Evolutionary conservation across 2,113 vertebrate genomes (phyloP).

Genomic region (Orcinus orca): DNA sequence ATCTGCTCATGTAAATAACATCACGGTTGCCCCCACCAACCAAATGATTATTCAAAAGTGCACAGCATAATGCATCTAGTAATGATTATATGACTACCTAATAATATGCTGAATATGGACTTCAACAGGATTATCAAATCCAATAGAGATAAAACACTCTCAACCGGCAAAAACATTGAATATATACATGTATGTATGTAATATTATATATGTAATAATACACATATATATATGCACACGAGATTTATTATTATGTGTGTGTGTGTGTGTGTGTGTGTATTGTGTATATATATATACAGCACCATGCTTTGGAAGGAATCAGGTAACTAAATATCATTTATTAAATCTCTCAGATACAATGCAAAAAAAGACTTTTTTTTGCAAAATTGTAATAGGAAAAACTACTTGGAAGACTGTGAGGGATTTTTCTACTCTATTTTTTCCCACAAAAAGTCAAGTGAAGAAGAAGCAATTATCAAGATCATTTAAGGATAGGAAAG

Average conservation of each 20-base stretch:
- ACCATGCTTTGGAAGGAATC: not conserved
- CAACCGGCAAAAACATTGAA: not conserved
- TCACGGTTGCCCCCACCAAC: not conserved
- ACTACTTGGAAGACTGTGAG: not conserved
- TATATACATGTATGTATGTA: not conserved
- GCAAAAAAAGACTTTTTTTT: not conserved
- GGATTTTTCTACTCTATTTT: not conserved
- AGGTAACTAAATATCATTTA: not conserved
- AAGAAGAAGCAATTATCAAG: slow-evolving; percentile 14
- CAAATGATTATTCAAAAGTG: not conserved
- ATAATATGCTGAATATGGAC: not conserved
- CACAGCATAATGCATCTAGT: not conserved
- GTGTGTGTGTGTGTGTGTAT: not conserved
- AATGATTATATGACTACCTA: not conserved
- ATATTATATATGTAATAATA: not conserved
- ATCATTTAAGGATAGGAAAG: not conserved
- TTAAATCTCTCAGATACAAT: not conserved
- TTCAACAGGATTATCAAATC: not conserved
- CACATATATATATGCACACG: not conserved
- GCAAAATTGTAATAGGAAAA: not conserved
- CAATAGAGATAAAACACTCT: not conserved
- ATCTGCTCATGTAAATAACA: not conserved
- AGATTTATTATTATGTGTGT: not conserved
- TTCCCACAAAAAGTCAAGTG: not conserved
- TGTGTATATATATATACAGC: not conserved